Base-by-base conservation (phyloP, 1,140 invertebrate genomes). In the Drosophila lacteicornis region DNA sequence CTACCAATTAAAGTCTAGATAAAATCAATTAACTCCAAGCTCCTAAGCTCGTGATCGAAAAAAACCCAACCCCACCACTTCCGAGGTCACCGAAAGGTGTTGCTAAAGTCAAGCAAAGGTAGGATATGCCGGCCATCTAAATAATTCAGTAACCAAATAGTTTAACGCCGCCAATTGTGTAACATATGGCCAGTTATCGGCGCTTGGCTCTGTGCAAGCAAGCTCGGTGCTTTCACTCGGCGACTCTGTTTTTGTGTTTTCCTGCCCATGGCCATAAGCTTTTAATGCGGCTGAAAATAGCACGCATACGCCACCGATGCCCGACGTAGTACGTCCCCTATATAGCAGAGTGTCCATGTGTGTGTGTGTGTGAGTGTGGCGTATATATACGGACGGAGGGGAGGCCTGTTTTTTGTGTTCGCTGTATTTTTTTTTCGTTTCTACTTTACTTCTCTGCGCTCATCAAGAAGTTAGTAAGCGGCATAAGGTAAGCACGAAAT, bases 401-500 rank as follows among this genome's bases (percentile, higher is more conserved):
- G 36, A 73, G 69, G 47, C 60, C 46, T 63, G 59, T 56, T 49
- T 51, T 42, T 62, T 56, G 22, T 36, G 49, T 27, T 67, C 40
- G 36, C 50, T 7, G 33, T 55, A 38, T 45, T 47, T 66, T 57
- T 53, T 66, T 57, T 53, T 67, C 19, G 19, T 19, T 17, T 70
- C 40, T 33, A 40, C 30, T 22, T 46, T 67, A 38, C 30, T 45
- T 69, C 33, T 68, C 43, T 46, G 49, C 67, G 67, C 67, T 68
- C 59, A 53, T 75, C 55, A 76, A 79, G 84, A 88, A 90, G 85
- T 90, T 90, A 90, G 85, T 90, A 80, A 85, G 82, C 86, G 79
- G 79, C 80, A 88, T 88, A 90, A 88, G 82, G 84, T 81, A 84
- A 90, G 84, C 85, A 90, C 84, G 85, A 88, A 88, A 88, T 88